Base-by-base conservation (phyloP, 2,797 vertebrate species). In the Synaphobranchus kaupii region DNA sequence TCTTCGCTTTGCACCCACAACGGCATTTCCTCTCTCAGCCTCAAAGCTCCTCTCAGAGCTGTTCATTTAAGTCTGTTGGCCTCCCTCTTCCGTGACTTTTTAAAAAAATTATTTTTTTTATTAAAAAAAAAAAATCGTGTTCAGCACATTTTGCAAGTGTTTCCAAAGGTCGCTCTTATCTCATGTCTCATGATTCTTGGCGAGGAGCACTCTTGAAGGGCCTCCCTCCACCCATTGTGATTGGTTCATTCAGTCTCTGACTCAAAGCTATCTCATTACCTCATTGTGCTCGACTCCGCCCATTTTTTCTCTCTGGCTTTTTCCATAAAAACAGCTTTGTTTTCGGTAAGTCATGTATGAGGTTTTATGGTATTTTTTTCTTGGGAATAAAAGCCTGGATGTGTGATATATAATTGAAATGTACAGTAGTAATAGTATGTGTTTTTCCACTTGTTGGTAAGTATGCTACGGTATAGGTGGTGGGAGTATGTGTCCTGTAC, bases 131-230 rank as follows among this genome's bases (percentile, higher is more conserved):
- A 68, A 84, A 22, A 71, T 84, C 87, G 13, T 88, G 84, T 94
- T 95, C 95, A 96, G 86, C 94, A 95, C 95, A 96, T 96, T 96
- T 97, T 96, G 95, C 95, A 96, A 96, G 95, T 96, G 95, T 96
- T 96, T 95, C 86, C 91, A 93, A 95, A 95, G 95, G 94, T 94
- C 93, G 93, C 92, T 93, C 92, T 84, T 93, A 88, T 91, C 89
- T 92, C 95, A 95, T 95, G 63, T 84, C 89, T 34, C 94, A 95
- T 94, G 88, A 93, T 94, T 48, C 54, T 91, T 88, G 90, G 90
- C 94, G 92, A 91, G 91, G 91, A 66, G 88, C 91, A 86, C 89
- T 58, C 92, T 89, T 89, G 73, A 92, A 86, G 28, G 10, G 86
- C 89, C 86, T 91, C 88, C 83, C 88, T 84, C 91, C 94, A 44